Base-by-base conservation (phyloP, 1,140 invertebrate species). In the Eueides isabella region DNA sequence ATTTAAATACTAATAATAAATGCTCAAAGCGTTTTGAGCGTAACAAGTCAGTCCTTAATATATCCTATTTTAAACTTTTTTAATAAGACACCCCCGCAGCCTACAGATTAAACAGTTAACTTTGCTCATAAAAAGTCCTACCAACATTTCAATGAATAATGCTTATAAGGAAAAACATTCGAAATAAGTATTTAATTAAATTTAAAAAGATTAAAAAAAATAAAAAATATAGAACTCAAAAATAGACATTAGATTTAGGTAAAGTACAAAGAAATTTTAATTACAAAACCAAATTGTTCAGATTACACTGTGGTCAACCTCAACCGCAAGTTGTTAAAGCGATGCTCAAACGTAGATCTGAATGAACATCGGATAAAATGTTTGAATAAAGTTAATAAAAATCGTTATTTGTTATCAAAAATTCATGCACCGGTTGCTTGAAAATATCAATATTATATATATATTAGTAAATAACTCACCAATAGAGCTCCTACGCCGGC, bases 51-150 rank as follows among this genome's bases (percentile, higher is more conserved):
- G 26, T 26, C 23, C 3, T 55, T 55, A 55, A 55, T 55, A 55
- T 55, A 55, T 55, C 7, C 9, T 9, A 66, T 28, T 61, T 67
- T 19, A 72, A 72, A 72, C 71, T 67, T 72, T 72, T 72, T 72
- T 67, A 72, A 67, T 72, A 67, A 61, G 23, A 31, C 41, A 65
- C 41, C 48, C 65, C 26, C 26, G 7, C 35, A 23, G 48, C 61
- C 33, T 67, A 55, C 48, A 61, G 64, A 67, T 67, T 72, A 72
- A 67, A 66, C 30, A 65, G 44, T 48, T 67, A 67, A 72, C 71
- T 72, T 72, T 61, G 30, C 64, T 72, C 71, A 65, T 72, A 72
- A 72, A 72, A 67, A 72, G 55, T 61, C 29, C 14, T 9, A 28
- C 19, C 65, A 30, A 61, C 33, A 72, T 66, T 48, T 44, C 31